These are phyloP conservation scores for Callyntrura sp. DNA, from an alignment of 2,888 invertebrate species.

Conservation along the genomic window DNA sequence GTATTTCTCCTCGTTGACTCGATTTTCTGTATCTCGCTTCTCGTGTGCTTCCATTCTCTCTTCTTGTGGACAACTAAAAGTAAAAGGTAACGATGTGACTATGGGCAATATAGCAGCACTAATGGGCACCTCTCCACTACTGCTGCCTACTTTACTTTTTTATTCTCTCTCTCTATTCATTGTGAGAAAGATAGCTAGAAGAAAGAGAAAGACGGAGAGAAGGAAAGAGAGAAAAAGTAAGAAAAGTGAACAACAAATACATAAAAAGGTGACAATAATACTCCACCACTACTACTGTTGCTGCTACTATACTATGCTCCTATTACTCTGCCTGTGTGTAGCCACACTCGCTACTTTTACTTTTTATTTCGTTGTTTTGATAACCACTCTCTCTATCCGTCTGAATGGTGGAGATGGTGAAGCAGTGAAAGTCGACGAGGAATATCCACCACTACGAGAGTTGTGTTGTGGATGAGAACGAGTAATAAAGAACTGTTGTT, in stretches of 20 bases:
- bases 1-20: conserved; percentile 23
- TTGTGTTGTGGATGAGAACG: not conserved
- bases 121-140: conserved; percentile 45
- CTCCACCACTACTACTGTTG: not conserved
- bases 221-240: not conserved
- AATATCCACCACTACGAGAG: not conserved
- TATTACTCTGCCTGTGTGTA: not conserved
- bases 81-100: conserved; percentile 73
- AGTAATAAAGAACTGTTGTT: conserved; percentile 15
- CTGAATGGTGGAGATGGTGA: conserved; percentile 5
- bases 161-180: not conserved
- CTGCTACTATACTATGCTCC: not conserved
- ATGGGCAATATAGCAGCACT: conserved; percentile 59
- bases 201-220: conserved; percentile 20
- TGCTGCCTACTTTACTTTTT: conserved; percentile 8
- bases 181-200: not conserved
- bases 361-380: not conserved
- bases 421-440: not conserved
- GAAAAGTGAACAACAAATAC: conserved; percentile 61
- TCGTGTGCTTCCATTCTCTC: not conserved
- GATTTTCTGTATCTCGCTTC: not conserved
- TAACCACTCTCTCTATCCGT: not conserved
- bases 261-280: conserved; percentile 62
- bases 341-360: not conserved
- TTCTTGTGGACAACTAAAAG: conserved; percentile 51